A percentile compares a stretch with the other conserved stretches of the same genome.
Conservation (phyloP, 1,140 invertebrate genomes). For the Pseudomyrmex dendroicus region DNA sequence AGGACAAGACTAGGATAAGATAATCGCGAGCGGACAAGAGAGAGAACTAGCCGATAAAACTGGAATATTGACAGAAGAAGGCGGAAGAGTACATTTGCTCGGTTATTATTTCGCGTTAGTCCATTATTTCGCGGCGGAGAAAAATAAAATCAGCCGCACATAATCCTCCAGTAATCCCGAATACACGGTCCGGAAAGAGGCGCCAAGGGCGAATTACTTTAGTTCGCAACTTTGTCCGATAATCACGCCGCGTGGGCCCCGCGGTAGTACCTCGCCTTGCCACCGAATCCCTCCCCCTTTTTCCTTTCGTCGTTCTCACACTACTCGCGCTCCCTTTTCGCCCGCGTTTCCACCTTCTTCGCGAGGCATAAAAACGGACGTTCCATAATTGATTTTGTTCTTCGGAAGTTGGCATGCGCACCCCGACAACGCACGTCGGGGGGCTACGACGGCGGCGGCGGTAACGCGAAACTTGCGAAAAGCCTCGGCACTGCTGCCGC, state of each 20-base stretch:
- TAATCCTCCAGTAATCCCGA: constrained; percentile 70
- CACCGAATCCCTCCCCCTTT: constrained; percentile 16
- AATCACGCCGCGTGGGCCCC: constrained; percentile 65
- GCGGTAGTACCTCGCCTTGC: constrained; percentile 8
- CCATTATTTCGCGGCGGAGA: constrained; percentile 59
- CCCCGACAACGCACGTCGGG: constrained; percentile 68
- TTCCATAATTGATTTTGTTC: constrained; percentile 82
- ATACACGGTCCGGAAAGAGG: constrained; percentile 51
- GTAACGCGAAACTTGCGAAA: constrained; percentile 75
- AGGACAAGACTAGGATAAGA: constrained; percentile 14
- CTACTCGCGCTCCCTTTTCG: constrained; percentile 44
- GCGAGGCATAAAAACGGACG: constrained; percentile 73
- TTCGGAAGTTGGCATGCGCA: constrained; percentile 77
- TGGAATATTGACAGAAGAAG: neutral
- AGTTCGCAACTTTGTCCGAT: constrained; percentile 71
- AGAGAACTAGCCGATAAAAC: constrained; percentile 36
- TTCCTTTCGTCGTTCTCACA: constrained; percentile 56
- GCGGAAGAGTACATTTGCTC: constrained; percentile 35
- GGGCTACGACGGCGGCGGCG: constrained; percentile 11
- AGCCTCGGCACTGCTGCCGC: constrained; percentile 52
- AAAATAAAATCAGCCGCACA: constrained; percentile 62
- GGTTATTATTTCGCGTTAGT: too few species aligned
- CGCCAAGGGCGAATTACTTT: constrained; percentile 71
- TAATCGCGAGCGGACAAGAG: constrained; percentile 45
- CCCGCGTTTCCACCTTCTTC: constrained; percentile 50